Evolutionary conservation across 2,113 vertebrate species (phyloP).

Genomic region (Poeciliopsis prolifica): DNA sequence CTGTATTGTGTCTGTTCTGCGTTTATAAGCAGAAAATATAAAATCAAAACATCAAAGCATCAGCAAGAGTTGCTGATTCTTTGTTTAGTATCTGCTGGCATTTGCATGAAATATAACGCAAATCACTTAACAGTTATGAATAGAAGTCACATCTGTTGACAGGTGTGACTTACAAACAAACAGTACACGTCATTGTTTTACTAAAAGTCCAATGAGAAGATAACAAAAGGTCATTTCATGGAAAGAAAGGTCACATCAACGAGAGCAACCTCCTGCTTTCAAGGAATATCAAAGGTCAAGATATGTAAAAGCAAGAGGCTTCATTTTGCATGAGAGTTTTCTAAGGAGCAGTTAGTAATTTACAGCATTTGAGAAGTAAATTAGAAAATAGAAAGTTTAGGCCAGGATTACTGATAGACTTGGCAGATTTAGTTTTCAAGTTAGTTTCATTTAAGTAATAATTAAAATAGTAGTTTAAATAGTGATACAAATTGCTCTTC

Average conservation of each 20-base stretch:
- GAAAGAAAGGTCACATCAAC: conserved; percentile 31
- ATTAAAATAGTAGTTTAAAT: background rate
- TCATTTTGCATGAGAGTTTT: conserved; percentile 13
- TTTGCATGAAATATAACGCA: background rate
- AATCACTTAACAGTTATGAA: background rate
- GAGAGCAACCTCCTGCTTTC: conserved; percentile 13
- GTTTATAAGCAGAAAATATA: background rate
- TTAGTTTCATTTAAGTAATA: background rate
- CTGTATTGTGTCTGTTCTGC: background rate
- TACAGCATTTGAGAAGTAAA: conserved; percentile 10
- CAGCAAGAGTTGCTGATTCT: background rate
- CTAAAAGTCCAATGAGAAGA: conserved; percentile 1
- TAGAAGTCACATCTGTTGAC: background rate
- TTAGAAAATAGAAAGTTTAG: background rate
- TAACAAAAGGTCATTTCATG: conserved; percentile 45
- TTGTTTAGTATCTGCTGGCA: background rate
- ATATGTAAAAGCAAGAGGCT: conserved; percentile 1
- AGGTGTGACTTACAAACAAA: conserved; percentile 16
- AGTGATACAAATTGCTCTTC: background rate
- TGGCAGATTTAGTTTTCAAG: background rate
- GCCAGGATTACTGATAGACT: background rate
- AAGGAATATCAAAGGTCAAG: conserved; percentile 44
- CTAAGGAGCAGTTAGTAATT: background rate
- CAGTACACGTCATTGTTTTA: background rate
- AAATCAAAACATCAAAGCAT: background rate